Evolutionary conservation across 2,797 vertebrate genomes (phyloP).

Genomic region (Streptopelia turtur): DNA sequence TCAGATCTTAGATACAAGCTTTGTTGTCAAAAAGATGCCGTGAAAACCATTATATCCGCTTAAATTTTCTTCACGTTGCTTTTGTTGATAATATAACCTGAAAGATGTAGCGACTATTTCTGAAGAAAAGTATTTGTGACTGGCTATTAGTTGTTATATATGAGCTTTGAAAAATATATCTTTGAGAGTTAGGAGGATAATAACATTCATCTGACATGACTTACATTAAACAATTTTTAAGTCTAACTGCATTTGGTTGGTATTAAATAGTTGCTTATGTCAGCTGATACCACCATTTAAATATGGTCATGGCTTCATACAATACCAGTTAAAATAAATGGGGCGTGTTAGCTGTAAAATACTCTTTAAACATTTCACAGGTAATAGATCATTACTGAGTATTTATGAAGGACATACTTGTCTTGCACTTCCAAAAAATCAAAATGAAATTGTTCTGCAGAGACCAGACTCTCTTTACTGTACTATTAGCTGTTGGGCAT

Average conservation of each 20-base stretch:
- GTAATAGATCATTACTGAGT: neutral
- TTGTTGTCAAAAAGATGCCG: slow-evolving; percentile 36
- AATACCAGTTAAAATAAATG: neutral
- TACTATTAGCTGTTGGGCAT: neutral
- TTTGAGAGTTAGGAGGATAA: neutral
- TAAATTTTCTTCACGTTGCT: neutral
- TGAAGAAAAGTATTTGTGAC: neutral
- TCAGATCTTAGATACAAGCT: slow-evolving; percentile 67
- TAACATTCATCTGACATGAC: neutral
- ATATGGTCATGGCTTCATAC: neutral
- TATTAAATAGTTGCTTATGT: neutral
- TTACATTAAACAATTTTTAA: neutral
- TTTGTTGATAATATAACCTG: neutral
- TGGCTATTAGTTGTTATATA: neutral
- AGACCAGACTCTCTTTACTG: neutral
- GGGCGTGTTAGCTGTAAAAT: neutral
- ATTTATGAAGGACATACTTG: neutral
- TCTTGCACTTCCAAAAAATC: neutral
- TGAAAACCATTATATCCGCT: slow-evolving; percentile 39
- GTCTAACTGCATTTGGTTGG: neutral
- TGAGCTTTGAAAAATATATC: neutral
- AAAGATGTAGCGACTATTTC: neutral
- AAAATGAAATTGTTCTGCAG: neutral
- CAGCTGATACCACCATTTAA: neutral
- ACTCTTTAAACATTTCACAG: neutral